Base-by-base conservation (phyloP, 2,888 invertebrate genomes). In the Coecobrya sp. region DNA sequence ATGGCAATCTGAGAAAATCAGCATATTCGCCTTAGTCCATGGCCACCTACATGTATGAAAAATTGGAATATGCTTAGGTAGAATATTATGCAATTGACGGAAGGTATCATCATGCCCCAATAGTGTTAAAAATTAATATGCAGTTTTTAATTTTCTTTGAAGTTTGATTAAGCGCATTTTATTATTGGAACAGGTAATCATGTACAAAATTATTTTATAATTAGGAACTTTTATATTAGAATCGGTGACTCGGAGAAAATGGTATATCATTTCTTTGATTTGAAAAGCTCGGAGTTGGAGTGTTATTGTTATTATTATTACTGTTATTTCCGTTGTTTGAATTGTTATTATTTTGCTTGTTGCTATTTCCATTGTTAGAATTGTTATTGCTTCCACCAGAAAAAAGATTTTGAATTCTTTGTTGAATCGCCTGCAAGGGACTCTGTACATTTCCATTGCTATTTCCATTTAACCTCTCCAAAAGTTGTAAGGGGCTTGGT, bases 381-480 rank as follows among this genome's bases (percentile, higher is more conserved):
- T 52, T 52, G 25, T 79, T 79, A 10, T 76, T 76, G 49, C 7
- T 42, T 30, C 82, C 82, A 22, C 82, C 82, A 19, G 22, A 30
- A 25, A 82, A 42, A 1, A 82, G 42, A 22, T 19, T 82, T 62
- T 82, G 82, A 10, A 82, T 55, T 62, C 82, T 27, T 30, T 82
- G n/a, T 8, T 36, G 30, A 36, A 82, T 59, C 19, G 82, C 82
- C 13, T 62, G 55, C 0, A 82, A 62, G 0, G 82, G 82, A 55
- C 62, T 82, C 4, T 1, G 25, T n/a, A 8, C 81, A 42, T 25
- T 81, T 81, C 55, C 27, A 55, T 30, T 55, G 27, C 73, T n/a
- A 11, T 19, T 36, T 19, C 73, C 73, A 19, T 16, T 36, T 1
- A 79, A 19, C 11, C 85, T 16, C 8, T 85, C 65, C 11, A 85